These are phyloP conservation scores for Rissa tridactyla DNA, from an alignment of 2,113 vertebrate species.

Conservation along the genomic window DNA sequence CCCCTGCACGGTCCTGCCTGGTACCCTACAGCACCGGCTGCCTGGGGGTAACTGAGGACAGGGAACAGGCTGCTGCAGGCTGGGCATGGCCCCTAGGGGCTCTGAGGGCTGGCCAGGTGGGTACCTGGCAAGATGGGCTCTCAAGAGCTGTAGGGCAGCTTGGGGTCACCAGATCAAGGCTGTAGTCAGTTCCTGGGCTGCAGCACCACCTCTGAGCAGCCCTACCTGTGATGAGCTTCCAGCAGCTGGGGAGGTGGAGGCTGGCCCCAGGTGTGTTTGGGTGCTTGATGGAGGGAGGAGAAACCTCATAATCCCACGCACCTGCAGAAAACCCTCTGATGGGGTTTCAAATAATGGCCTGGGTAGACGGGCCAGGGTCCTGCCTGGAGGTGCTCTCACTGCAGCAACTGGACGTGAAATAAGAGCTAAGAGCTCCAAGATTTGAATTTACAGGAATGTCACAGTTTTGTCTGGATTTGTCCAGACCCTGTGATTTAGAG, in stretches of 20 bases:
- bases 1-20: accelerated
- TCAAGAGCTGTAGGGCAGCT: not conserved
- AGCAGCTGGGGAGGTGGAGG: not conserved
- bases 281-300: not conserved
- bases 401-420: not conserved
- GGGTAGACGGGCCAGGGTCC: accelerated
- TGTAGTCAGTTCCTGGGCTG: not conserved
- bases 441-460: not conserved
- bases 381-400: not conserved
- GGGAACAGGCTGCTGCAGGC: not conserved
- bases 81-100: not conserved
- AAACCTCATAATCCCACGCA: not conserved
- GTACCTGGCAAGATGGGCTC: not conserved
- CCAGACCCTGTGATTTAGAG: not conserved
- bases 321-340: not conserved
- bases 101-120: not conserved
- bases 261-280: not conserved
- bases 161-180: not conserved
- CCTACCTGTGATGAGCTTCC: not conserved
- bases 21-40: not conserved
- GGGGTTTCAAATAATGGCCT: not conserved
- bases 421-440: not conserved
- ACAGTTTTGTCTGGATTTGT: not conserved
- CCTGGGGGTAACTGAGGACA: accelerated
- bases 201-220: not conserved